A percentile compares a stretch with the other conserved stretches of the same genome.
Conservation (phyloP, 2,888 invertebrate genomes). For the Ophioninae sp. region DNA sequence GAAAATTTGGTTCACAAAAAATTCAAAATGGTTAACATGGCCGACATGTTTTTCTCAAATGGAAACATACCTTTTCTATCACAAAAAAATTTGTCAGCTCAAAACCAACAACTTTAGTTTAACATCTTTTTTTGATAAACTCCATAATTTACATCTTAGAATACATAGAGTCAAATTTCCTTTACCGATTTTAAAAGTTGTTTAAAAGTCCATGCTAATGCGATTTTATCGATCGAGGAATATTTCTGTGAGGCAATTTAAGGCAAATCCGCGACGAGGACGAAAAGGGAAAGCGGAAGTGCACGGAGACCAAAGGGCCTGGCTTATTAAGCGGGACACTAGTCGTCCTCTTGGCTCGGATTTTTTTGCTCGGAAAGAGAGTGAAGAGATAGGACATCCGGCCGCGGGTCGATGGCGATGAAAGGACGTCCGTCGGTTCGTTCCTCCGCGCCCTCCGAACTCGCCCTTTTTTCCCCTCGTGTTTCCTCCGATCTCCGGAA, state of each 20-base stretch:
- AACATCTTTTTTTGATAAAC: no score
- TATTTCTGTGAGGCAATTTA: background rate
- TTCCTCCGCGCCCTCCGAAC: conserved; percentile 25
- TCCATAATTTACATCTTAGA: no score
- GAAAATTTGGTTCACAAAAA: no score
- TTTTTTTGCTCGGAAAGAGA: conserved; percentile 52
- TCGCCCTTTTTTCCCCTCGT: conserved; percentile 26
- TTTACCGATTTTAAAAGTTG: no score
- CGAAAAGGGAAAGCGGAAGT: background rate
- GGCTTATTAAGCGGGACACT: conserved; percentile 45
- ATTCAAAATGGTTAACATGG: no score
- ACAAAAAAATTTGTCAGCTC: no score
- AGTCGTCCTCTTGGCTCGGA: conserved; percentile 19
- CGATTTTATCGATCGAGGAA: background rate
- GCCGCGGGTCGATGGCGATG: conserved; percentile 45
- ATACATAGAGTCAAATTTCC: no score
- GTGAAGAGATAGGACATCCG: conserved; percentile 47
- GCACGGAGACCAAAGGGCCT: background rate
- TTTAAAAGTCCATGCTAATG: background rate
- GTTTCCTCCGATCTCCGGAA: background rate
- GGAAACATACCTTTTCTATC: no score
- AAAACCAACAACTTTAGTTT: no score
- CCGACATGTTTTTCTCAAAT: no score
- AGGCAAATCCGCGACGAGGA: conserved; percentile 14
- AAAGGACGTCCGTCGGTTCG: conserved; percentile 41